Percentiles rank a stretch among this genome's conserved stretches.
phyloP scores from a whole-genome alignment of 2,113 vertebrate genomes.

The Podiceps cristatus region DNA sequence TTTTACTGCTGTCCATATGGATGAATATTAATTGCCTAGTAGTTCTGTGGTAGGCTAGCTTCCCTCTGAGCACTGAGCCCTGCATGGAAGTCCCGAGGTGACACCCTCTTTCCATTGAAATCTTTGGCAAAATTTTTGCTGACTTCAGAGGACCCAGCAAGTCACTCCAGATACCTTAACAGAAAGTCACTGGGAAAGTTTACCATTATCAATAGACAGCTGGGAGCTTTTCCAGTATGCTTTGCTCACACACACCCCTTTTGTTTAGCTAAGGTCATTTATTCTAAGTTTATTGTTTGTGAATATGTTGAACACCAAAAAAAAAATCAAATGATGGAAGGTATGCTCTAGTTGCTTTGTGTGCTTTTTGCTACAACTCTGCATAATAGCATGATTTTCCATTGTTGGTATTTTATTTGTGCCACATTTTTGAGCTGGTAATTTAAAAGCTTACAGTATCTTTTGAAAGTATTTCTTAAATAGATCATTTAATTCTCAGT shows the following conservation, averaged over 20 bases:
- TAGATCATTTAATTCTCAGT: not conserved
- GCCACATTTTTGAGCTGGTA: not conserved
- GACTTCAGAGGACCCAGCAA: not conserved
- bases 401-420: not conserved
- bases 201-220: not conserved
- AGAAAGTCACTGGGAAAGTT: not conserved
- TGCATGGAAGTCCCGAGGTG: not conserved
- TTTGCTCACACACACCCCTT: not conserved
- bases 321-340: not conserved
- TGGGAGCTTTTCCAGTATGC: not conserved
- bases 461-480: not conserved
- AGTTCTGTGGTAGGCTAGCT: not conserved
- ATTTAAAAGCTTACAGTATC: not conserved
- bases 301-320: not conserved
- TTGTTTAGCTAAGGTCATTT: not conserved
- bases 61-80: not conserved
- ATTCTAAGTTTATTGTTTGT: rapidly evolving
- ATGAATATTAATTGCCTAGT: not conserved
- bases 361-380: not conserved
- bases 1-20: not conserved
- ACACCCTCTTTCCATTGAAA: not conserved
- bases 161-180: not conserved
- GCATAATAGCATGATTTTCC: not conserved
- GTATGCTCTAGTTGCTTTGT: not conserved
- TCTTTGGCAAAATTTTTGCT: not conserved